Evolutionary conservation across 2,113 vertebrate genomes (phyloP).

Genomic region (Limanda limanda): DNA sequence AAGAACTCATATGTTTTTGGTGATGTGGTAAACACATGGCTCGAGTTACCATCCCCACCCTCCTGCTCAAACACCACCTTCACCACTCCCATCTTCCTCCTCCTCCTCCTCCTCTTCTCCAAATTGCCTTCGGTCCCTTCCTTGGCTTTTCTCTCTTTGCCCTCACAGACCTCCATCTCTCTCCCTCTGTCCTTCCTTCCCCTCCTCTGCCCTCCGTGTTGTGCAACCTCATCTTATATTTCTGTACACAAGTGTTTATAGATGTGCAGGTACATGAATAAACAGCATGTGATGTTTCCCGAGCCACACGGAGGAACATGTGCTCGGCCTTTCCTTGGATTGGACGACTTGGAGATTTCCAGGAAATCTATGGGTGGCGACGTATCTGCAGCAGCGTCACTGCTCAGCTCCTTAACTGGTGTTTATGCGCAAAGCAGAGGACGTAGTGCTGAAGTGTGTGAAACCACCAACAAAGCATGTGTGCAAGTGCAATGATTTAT

Average conservation of each 20-base stretch:
- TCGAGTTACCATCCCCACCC: conserved; percentile 71
- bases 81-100: conserved; percentile 1
- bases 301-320: conserved; percentile 8
- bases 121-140: background rate
- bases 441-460: background rate
- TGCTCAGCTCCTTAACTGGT: conserved; percentile 23
- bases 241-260: conserved; percentile 54
- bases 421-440: background rate
- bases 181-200: background rate
- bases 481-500: background rate
- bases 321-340: background rate
- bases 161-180: background rate
- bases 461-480: background rate
- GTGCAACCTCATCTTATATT: conserved; percentile 51
- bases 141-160: background rate
- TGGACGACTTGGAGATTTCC: conserved; percentile 38
- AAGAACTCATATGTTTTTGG: conserved; percentile 59
- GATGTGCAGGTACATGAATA: conserved; percentile 1
- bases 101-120: conserved; percentile 12
- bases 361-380: conserved; percentile 37
- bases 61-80: conserved; percentile 19
- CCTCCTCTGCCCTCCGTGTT: background rate
- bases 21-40: conserved; percentile 76
- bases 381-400: background rate
- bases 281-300: background rate